Conservation (phyloP, 2,113 vertebrate genomes). For the Mustela nigripes region DNA sequence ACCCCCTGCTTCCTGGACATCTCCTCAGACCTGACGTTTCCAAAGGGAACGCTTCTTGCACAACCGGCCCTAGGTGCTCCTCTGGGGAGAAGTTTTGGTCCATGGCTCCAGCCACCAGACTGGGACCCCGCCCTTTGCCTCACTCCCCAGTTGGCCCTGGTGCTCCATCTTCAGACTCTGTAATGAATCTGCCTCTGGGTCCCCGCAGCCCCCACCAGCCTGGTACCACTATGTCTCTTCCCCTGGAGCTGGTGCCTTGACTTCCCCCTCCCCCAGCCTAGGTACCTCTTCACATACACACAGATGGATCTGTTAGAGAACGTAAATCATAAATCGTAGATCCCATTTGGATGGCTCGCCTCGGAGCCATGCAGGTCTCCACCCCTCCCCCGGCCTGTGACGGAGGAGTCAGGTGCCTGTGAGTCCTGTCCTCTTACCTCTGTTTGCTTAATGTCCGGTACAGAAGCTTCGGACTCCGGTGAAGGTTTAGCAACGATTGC, state of each 20-base stretch:
- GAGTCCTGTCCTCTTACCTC: background rate
- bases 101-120: background rate
- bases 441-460: background rate
- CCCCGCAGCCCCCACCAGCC: accelerated
- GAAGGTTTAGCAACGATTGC: background rate
- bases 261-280: background rate
- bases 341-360: background rate
- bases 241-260: accelerated
- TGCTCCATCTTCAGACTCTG: background rate
- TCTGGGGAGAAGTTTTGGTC: background rate
- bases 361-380: background rate
- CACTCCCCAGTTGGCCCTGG: accelerated
- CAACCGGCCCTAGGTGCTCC: no score
- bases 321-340: background rate
- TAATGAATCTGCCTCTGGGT: accelerated
- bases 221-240: background rate
- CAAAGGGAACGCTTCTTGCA: no score
- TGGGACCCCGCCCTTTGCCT: accelerated
- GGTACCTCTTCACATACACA: background rate
- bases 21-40: background rate
- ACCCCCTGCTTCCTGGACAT: background rate
- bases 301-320: background rate
- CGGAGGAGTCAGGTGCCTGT: accelerated
- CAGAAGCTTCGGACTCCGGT: background rate
- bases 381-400: background rate